A percentile compares a stretch with the other conserved stretches of the same genome.
Evolutionary conservation across 2,797 vertebrate species (phyloP).

Genomic region (Margarornis squamiger): DNA sequence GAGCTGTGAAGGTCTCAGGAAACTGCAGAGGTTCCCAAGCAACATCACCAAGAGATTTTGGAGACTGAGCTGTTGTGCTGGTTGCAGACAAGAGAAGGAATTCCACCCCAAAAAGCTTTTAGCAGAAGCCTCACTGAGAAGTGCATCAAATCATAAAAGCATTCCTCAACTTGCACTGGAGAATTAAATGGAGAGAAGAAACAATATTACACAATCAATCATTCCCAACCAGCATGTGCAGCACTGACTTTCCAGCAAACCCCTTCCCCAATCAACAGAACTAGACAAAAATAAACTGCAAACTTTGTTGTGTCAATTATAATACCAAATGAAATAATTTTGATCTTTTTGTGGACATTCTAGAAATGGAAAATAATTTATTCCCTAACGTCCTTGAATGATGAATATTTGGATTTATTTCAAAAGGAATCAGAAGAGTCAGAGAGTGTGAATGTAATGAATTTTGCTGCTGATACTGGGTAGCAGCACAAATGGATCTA

Average conservation of each 20-base stretch:
- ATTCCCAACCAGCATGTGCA: background rate
- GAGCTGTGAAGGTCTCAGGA: background rate
- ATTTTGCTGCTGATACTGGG: conserved; percentile 2
- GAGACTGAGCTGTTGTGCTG: background rate
- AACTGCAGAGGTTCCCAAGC: background rate
- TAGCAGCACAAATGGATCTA: conserved; percentile 36
- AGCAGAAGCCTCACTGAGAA: background rate
- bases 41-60: background rate
- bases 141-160: background rate
- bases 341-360: conserved; percentile 37
- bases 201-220: background rate
- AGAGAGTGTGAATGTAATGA: background rate
- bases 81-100: background rate
- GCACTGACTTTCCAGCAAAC: background rate
- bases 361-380: conserved; percentile 44
- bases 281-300: conserved; percentile 1
- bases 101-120: background rate
- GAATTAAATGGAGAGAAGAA: background rate
- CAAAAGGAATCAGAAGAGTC: conserved; percentile 22
- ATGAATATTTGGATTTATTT: conserved; percentile 53
- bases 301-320: conserved; percentile 38
- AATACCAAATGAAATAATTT: conserved; percentile 45
- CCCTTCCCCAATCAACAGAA: background rate
- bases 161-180: background rate
- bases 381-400: background rate